Evolutionary conservation across 2,113 vertebrate genomes (phyloP), one percentile per base, ranked within the genome.

Genomic region (human (Homo sapiens)): DNA sequence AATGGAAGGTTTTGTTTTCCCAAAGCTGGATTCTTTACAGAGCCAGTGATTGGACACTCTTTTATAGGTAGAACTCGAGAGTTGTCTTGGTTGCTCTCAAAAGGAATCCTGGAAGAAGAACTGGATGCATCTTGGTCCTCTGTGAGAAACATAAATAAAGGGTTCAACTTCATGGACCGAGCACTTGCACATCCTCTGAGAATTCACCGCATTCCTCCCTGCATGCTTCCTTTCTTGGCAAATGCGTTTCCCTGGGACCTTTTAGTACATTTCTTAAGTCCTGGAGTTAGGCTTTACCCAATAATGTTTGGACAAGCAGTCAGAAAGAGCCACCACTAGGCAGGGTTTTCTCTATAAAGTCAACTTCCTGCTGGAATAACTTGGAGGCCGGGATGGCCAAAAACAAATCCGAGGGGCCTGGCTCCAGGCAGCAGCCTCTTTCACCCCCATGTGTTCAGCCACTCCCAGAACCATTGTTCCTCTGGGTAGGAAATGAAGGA

Each of bases 191-290:
- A 6, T 11, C 57, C 55, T 84, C 76, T 32, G 43, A 72, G 17
- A 2, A 23, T 11, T 11, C 16, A 4, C 7, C 1, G 1, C 0
- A 0, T 0, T 25, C 32, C 4, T 22, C 22, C 25, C 55, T 32
- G 10, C 0, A 2, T 0, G 8, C 0, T 25, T 43, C 43, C 57
- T 61, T 23, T 32, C 7, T 17, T 48, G 40, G 50, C 45, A 55
- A 70, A 72, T 10, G 55, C 9, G 7, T 91, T 84, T 83, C 72
- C 10, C 76, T 50, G 22, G 40, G 17, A 32, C n/a, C 6, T 48
- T 20, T 32, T 7, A 38, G 8, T 18, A 17, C 2, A 3, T 20
- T 40, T 85, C 23, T 0, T 11, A 27, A 40, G 22, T 32, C 32
- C 7, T 48, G 2, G 22, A 43, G 70, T 25, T 30, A 16, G 48